Evolutionary conservation across 2,797 vertebrate species (phyloP), one percentile per base, ranked within the genome.

Genomic region (Bucorvus abyssinicus): DNA sequence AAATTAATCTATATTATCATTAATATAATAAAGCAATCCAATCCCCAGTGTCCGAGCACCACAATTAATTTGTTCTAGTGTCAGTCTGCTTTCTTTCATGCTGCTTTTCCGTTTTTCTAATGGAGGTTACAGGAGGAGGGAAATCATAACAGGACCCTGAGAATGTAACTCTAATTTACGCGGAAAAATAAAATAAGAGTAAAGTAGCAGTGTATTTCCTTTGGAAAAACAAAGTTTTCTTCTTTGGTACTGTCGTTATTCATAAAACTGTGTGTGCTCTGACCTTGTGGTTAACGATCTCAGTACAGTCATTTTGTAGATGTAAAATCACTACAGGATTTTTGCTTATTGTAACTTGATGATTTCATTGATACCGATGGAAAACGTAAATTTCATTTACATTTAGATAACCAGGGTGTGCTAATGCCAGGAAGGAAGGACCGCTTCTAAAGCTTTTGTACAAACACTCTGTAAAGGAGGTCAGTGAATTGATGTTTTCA

Each of bases 31-130:
- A 94, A 96, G 32, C 34, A 67, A 69, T 69, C 36, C 47, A 78
- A 42, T 93, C 74, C 29, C 70, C 26, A 2, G 1, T 94, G 77
- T 84, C 74, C 84, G 47, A 91, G 24, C 70, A 94, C 94, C 67
- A 53, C 81, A 76, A 86, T 95, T 86, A 81, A 91, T 96, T 88
- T 91, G 47, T 88, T 93, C 47, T 70, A 38, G n/a, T 69, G 73
- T 93, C 89, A 86, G 29, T 90, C 91, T 88, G 45, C 69, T 95
- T 91, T 65, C 83, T 93, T 88, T 88, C 80, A 91, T 81, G 85
- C 89, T 96, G 85, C 65, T 91, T 93, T 89, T 94, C 92, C 30
- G 79, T 91, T 94, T 94, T 96, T 90, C 59, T 91, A 53, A 45
- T 77, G 67, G 79, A 90, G 73, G 67, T 82, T 88, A 81, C 78